A percentile compares a stretch with the other conserved stretches of the same genome.
phyloP scores from a whole-genome alignment of 2,797 vertebrate genomes.

The Distichodus sexfasciatus region DNA sequence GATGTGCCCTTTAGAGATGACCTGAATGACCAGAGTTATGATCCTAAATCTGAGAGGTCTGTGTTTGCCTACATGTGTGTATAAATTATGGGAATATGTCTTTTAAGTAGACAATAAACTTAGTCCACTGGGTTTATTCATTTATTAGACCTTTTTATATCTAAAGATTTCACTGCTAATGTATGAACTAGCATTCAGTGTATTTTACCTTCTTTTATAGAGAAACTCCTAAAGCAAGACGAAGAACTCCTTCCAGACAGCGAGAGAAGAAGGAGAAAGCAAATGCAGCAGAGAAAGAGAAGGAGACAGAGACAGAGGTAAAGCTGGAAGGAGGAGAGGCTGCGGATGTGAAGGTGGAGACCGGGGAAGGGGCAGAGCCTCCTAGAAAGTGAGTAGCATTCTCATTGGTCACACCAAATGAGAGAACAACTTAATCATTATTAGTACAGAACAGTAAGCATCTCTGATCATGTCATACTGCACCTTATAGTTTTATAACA shows the following conservation, averaged over 20 bases:
- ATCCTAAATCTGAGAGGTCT: conserved; percentile 86
- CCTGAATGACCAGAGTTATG: conserved; percentile 93
- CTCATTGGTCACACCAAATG: not conserved
- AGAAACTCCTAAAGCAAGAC: conserved; percentile 83
- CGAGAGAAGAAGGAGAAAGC: conserved; percentile 86
- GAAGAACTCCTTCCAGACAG: conserved; percentile 75
- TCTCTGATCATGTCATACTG: too few relatives aligned
- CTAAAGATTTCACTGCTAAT: too few relatives aligned
- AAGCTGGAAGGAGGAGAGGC: conserved; percentile 81
- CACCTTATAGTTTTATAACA: too few relatives aligned
- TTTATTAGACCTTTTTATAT: too few relatives aligned
- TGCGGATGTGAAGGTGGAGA: conserved; percentile 80
- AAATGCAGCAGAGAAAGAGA: conserved; percentile 77
- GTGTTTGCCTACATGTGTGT: not conserved
- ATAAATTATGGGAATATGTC: not conserved
- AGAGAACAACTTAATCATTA: too few relatives aligned
- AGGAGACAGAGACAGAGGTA: conserved; percentile 76
- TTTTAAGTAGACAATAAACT: too few relatives aligned
- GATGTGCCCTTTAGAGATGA: conserved; percentile 94
- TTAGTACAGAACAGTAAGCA: too few relatives aligned
- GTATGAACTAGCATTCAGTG: not conserved
- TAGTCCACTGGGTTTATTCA: too few relatives aligned
- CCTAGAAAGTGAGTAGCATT: conserved; percentile 88
- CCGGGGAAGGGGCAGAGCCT: conserved; percentile 82
- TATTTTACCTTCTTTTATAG: conserved; percentile 60